Evolutionary conservation across 92 coral and sea anemone genomes (phyloP), one percentile per base, ranked within the genome.

Genomic region (Porites cylindrica): DNA sequence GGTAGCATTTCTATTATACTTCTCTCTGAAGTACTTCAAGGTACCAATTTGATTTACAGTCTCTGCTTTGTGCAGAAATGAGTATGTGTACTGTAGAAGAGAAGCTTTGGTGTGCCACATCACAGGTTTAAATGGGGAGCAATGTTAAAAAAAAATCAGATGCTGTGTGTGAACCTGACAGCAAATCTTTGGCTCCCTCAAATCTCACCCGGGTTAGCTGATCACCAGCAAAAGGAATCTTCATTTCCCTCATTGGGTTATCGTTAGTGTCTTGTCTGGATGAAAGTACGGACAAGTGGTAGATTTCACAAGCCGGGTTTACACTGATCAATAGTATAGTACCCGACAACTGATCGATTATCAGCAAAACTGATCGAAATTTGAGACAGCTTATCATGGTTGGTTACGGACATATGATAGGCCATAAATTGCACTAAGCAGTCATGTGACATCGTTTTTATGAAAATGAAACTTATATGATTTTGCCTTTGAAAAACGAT

Each of bases 71-170:
- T 94, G 75, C 7, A 91, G 95, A 68, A 90, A 88, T 58, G 98
- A 90, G 70, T 88, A 94, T 16, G 93, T 88, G 59, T 87, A 86
- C 75, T 86, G 93, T 66, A 93, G 70, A 23, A 92, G 75, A 50
- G 90, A 93, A 56, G 96, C 96, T 84, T 80, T 93, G 47, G 93
- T 87, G 51, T 93, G 96, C 89, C 89, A 93, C 95, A 82, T 92
- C 68, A 92, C 93, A 32, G 95, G 93, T 73, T 92, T 92, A 73
- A 93, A 90, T 7, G 93, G 96, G 14, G 93, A 89, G 79, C 95
- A 85, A 67, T 89, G 95, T 59, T 89, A 91, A 85, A 89, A 92
- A 92, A 72, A 90, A 88, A 62, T 92, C 92, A 24, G 88, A 66
- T 52, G 93, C 66, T 8, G 88, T 90, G 87, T 86, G 93, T 10